Percentiles rank a stretch among this genome's conserved stretches.
phyloP scores from a whole-genome alignment of 2,888 invertebrate species.

The Disparrhopalites patrizii region DNA sequence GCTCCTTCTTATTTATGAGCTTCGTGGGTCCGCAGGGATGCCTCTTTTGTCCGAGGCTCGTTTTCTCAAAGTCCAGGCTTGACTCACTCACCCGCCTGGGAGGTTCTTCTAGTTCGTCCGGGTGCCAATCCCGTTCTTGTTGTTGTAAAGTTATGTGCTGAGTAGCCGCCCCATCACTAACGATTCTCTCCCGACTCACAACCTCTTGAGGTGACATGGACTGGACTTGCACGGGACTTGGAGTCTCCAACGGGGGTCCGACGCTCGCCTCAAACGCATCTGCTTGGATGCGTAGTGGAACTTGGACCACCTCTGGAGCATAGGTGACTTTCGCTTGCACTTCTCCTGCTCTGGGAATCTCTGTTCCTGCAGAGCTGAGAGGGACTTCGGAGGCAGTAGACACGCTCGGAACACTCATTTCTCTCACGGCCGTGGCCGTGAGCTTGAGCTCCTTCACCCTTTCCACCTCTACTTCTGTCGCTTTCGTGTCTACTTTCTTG shows the following conservation, averaged over 20 bases:
- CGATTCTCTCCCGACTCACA: background rate
- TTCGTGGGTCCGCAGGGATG: conserved; percentile 45
- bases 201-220: background rate
- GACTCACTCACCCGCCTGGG: conserved; percentile 15
- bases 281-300: conserved; percentile 46
- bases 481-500: conserved; percentile 19
- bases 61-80: conserved; percentile 1
- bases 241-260: conserved; percentile 1
- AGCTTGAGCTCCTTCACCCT: conserved; percentile 26
- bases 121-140: background rate
- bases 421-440: conserved; percentile 6
- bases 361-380: background rate
- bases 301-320: conserved; percentile 41
- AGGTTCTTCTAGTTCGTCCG: background rate
- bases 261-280: conserved; percentile 45
- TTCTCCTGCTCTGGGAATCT: background rate
- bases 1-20: conserved; percentile 38
- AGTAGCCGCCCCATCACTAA: background rate
- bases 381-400: background rate
- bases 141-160: background rate
- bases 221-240: background rate
- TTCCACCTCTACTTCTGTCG: conserved; percentile 22
- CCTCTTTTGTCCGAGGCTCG: conserved; percentile 6
- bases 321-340: conserved; percentile 31
- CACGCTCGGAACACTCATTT: no score